Conservation (phyloP, 1,140 invertebrate genomes). For the Ostrea edulis region DNA sequence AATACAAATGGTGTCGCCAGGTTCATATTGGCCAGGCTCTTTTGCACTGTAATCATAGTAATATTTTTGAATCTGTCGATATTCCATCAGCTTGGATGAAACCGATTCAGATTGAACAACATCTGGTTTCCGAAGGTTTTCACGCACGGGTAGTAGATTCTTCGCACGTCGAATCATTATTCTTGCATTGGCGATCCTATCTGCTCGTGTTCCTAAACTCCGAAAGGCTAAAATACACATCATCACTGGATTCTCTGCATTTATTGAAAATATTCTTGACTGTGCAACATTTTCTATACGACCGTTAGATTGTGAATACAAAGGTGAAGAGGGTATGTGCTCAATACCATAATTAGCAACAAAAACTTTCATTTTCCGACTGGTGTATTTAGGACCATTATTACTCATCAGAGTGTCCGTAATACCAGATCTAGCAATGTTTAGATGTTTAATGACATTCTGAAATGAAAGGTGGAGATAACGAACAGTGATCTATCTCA, state of each 20-base stretch:
- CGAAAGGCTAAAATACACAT: slow-evolving; percentile 48
- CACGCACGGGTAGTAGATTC: too few relatives aligned
- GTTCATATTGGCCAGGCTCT: background rate
- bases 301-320: slow-evolving; percentile 30
- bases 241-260: slow-evolving; percentile 39
- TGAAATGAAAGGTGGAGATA: too few relatives aligned
- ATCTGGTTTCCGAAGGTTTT: slow-evolving; percentile 43
- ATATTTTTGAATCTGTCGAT: slow-evolving; percentile 36
- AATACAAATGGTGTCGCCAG: slow-evolving; percentile 24
- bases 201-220: slow-evolving; percentile 49
- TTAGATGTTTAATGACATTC: too few relatives aligned
- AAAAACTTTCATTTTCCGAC: slow-evolving; percentile 76
- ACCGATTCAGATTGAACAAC: background rate
- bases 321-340: slow-evolving; percentile 38
- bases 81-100: background rate
- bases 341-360: slow-evolving; percentile 5
- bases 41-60: slow-evolving; percentile 36
- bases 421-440: too few relatives aligned
- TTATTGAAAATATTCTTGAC: slow-evolving; percentile 33
- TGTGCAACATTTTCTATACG: slow-evolving; percentile 18
- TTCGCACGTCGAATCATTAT: slow-evolving; percentile 40
- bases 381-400: slow-evolving; percentile 78
- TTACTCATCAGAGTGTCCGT: slow-evolving; percentile 74
- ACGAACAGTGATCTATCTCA: too few relatives aligned
- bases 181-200: slow-evolving; percentile 52